These are phyloP conservation scores for Chrysodeixis includens DNA, from an alignment of 2,888 invertebrate species.

Conservation along the genomic window DNA sequence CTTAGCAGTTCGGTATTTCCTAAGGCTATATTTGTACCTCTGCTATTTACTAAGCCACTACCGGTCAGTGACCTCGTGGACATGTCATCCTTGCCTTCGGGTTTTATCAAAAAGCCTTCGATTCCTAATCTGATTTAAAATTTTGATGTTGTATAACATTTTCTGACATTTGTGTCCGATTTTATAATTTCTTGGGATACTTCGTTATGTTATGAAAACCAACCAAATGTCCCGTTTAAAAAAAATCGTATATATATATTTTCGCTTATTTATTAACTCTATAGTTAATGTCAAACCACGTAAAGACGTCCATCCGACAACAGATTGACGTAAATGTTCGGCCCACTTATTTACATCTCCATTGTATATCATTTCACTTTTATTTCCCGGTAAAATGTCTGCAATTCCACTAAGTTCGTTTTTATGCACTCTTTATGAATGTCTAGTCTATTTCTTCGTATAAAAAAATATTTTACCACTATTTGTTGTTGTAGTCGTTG, in stretches of 20 bases:
- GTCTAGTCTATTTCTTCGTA: background rate
- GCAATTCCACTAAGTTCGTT: background rate
- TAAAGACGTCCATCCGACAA: too few species aligned
- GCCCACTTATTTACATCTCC: background rate
- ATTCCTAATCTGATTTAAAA: background rate
- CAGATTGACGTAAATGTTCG: background rate
- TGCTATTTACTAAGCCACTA: slow-evolving; percentile 1
- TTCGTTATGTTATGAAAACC: too few species aligned
- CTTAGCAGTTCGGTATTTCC: slow-evolving; percentile 1
- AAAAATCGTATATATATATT: too few species aligned
- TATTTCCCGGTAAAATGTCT: background rate
- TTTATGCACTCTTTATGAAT: background rate
- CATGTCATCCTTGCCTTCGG: background rate
- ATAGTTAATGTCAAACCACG: too few species aligned
- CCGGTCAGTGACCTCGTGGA: background rate
- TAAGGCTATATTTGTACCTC: slow-evolving; percentile 1
- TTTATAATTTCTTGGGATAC: too few species aligned
- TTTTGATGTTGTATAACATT: background rate
- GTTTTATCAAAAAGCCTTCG: background rate
- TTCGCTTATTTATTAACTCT: too few species aligned
- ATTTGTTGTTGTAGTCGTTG: background rate
- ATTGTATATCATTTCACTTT: background rate
- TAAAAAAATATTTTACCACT: background rate
- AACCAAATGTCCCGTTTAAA: too few species aligned
- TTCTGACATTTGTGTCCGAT: too few species aligned